Conservation (phyloP, 2,888 invertebrate genomes). For the Exocentrus adspersus region DNA sequence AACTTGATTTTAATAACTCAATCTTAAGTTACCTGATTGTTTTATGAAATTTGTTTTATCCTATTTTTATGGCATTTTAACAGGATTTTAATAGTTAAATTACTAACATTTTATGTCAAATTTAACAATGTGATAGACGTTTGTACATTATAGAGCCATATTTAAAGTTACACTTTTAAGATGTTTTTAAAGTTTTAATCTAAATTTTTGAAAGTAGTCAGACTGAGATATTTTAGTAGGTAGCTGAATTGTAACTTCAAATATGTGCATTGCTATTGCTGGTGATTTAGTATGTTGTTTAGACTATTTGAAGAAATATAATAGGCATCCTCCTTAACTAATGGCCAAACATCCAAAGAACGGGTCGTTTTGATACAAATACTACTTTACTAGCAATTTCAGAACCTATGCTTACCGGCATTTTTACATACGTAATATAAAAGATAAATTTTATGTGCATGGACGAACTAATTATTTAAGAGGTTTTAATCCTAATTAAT, state of each 20-base stretch:
- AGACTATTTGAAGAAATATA: neutral
- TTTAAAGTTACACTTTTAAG: conserved; percentile 42
- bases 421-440: no score
- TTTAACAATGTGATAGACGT: conserved; percentile 25
- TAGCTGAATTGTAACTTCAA: conserved; percentile 31
- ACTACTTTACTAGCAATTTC: conserved; percentile 11
- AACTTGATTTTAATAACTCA: conserved; percentile 28
- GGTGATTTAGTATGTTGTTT: conserved; percentile 8
- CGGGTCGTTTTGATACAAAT: no score
- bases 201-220: neutral
- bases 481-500: conserved; percentile 16
- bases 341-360: no score
- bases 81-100: conserved; percentile 30
- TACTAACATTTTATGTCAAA: conserved; percentile 30
- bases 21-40: conserved; percentile 32
- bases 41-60: conserved; percentile 27
- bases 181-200: conserved; percentile 29
- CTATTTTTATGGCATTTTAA: conserved; percentile 34
- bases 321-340: neutral
- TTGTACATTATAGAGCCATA: conserved; percentile 33
- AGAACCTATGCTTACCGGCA: conserved; percentile 7
- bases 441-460: conserved; percentile 22
- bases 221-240: neutral
- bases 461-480: conserved; percentile 11
- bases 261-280: conserved; percentile 21